Base-by-base conservation (phyloP, 2,113 vertebrate species). In the Pachyramphus minor region DNA sequence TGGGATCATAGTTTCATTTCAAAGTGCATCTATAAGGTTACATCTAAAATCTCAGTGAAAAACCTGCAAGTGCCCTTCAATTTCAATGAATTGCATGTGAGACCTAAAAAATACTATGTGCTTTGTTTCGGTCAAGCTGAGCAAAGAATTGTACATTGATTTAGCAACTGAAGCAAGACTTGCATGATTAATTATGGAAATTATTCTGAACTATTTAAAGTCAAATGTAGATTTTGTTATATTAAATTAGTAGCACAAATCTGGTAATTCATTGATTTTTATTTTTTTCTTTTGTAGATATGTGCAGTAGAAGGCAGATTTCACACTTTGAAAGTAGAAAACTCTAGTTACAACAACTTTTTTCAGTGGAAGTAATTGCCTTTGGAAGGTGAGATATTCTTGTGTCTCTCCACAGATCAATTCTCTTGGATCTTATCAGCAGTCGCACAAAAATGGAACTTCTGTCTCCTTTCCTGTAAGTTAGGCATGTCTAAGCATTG, bases 311-410 rank as follows among this genome's bases (percentile, higher is more conserved):
- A 63, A 85, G 53, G 42, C 5, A 6, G 37, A 91, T 90, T 95
- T 96, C 87, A 88, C 85, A 83, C 88, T 80, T 83, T 64, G 73
- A 77, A 90, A 91, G 73, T 44, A 84, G 75, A 88, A 90, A 94
- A 72, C 60, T 95, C 95, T 83, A 86, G 44, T 93, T 90, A 56
- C 93, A 97, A 86, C 55, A 71, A 86, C 90, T 96, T 91, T 71
- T 84, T 59, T 80, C 60, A 11, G 35, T 81, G 50, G 9, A 84
- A 94, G 56, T 81, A 95, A 94, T 93, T 94, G 90, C 42, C 24
- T 95, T 93, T 94, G 76, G 85, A 92, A 96, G 68, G 93, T 94
- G 93, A 2, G 37, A 94, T 90, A 90, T 93, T 90, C 52, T 83
- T 77, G n/a, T 88, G 30, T 77, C 47, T 80, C 67, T 90, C 22